These are phyloP conservation scores for Sipunculus nudus DNA, from an alignment of 2,888 invertebrate species.

Conservation along the genomic window DNA sequence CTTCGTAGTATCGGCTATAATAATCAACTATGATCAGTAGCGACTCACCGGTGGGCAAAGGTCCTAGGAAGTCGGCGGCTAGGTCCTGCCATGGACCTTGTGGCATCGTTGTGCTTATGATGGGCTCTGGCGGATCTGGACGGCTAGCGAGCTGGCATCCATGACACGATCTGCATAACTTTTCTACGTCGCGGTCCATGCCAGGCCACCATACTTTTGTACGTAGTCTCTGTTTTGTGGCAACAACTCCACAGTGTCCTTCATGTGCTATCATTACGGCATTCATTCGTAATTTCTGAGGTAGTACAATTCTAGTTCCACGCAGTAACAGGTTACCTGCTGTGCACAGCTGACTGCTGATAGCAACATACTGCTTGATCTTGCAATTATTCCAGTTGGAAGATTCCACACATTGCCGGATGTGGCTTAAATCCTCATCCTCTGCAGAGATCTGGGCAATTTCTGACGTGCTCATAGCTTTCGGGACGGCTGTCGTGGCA, in stretches of 20 bases:
- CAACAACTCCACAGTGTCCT: conserved; percentile 18
- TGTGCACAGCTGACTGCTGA: too few relatives aligned
- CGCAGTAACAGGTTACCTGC: conserved; percentile 10
- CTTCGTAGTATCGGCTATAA: conserved; percentile 13
- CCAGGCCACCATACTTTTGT: conserved; percentile 19
- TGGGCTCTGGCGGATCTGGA: conserved; percentile 4
- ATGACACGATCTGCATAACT: not conserved
- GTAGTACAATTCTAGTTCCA: conserved; percentile 6
- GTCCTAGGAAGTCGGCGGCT: conserved; percentile 5
- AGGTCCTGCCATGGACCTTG: conserved; percentile 15
- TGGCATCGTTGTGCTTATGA: conserved; percentile 2
- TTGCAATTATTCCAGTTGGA: too few relatives aligned
- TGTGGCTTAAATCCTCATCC: too few relatives aligned
- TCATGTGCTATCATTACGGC: conserved; percentile 10
- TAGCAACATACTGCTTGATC: too few relatives aligned
- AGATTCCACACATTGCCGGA: too few relatives aligned
- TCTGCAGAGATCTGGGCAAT: too few relatives aligned
- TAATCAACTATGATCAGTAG: conserved; percentile 14
- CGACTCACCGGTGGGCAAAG: not conserved
- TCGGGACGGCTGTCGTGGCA: not conserved
- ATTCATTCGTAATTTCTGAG: not conserved
- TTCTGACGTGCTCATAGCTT: not conserved
- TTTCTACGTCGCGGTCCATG: conserved; percentile 16
- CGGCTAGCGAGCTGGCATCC: conserved; percentile 3
- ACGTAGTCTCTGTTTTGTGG: conserved; percentile 11